Conservation (phyloP, 2,113 vertebrate species). For the Chelonoidis abingdonii region DNA sequence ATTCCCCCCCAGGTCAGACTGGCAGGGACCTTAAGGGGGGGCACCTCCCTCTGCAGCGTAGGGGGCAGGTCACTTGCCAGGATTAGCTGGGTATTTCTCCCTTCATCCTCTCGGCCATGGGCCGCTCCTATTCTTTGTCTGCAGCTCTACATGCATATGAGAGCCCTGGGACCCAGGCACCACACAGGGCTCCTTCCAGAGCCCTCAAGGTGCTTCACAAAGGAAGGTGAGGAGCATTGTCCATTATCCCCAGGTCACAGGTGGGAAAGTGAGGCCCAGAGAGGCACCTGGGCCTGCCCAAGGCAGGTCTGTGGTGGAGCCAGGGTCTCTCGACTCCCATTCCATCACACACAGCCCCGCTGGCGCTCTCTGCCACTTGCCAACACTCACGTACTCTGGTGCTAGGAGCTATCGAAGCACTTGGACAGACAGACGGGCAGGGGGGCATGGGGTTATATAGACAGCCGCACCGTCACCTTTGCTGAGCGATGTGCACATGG, state of each 20-base stretch:
- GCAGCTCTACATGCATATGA: neutral
- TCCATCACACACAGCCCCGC: neutral
- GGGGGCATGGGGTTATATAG: neutral
- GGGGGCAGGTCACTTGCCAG: neutral
- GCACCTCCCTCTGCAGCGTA: neutral
- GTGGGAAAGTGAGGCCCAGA: neutral
- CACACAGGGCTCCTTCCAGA: too few species aligned
- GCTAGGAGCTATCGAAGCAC: neutral
- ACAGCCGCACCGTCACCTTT: neutral
- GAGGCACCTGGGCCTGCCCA: too few species aligned
- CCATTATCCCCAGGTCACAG: neutral
- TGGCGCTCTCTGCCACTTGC: neutral
- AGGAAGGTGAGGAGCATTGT: neutral
- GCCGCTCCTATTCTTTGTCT: neutral
- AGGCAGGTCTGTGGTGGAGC: too few species aligned
- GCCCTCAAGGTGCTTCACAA: neutral
- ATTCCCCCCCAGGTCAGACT: neutral
- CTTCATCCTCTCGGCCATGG: neutral
- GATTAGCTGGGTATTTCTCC: neutral
- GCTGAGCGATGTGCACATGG: neutral
- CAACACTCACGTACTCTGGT: neutral
- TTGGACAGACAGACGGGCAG: neutral
- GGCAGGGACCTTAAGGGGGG: neutral
- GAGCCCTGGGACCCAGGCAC: neutral
- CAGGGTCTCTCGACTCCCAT: neutral